phyloP scores from a whole-genome alignment of 2,113 vertebrate species.

The Eretmochelys imbricata region DNA sequence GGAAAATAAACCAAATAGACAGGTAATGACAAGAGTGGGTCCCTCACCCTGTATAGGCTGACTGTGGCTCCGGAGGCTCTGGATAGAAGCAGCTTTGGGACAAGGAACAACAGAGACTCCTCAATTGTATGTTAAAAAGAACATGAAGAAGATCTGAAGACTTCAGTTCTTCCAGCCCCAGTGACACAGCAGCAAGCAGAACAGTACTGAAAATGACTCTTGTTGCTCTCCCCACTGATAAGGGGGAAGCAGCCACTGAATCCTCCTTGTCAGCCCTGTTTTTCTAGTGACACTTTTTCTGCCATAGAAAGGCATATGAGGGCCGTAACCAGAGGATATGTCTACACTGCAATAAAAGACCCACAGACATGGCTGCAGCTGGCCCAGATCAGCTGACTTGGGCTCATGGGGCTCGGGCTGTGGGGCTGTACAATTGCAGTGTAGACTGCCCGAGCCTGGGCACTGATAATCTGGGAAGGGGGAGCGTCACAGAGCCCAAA shows the following conservation, averaged over 20 bases:
- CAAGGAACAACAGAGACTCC: not conserved
- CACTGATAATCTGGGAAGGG: not conserved
- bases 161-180: not conserved
- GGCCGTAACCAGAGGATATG: not conserved
- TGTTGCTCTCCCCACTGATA: not conserved
- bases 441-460: not conserved
- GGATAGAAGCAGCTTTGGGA: not conserved
- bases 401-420: not conserved
- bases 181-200: not conserved
- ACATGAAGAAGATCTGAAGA: not conserved
- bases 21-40: not conserved
- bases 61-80: not conserved
- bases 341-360: not conserved
- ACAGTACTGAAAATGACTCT: not conserved
- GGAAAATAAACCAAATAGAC: not conserved
- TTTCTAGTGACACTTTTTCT: constrained; percentile 35
- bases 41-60: not conserved
- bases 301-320: constrained; percentile 10
- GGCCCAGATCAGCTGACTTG: not conserved
- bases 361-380: not conserved
- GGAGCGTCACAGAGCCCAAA: not conserved
- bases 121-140: not conserved
- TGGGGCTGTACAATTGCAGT: not conserved
- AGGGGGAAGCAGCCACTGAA: not conserved
- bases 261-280: not conserved